These are phyloP conservation scores for Kryptolebias marmoratus DNA, from an alignment of 2,113 vertebrate species.

Conservation along the genomic window DNA sequence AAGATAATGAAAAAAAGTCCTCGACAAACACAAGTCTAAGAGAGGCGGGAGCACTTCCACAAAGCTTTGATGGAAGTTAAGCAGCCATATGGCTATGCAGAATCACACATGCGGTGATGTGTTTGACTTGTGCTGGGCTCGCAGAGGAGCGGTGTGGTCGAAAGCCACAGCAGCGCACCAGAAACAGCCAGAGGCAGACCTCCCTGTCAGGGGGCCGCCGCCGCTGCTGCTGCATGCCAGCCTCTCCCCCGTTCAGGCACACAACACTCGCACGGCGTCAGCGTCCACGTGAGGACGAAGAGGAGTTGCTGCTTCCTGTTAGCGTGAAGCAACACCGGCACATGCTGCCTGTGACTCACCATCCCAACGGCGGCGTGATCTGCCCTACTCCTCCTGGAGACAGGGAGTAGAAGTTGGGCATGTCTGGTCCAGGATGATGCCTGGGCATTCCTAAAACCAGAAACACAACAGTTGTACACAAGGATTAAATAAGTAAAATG, in stretches of 20 bases:
- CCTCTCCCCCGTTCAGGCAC: slow-evolving; percentile 6
- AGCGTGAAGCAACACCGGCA: slow-evolving; percentile 9
- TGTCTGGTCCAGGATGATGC: slow-evolving; percentile 93
- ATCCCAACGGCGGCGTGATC: slow-evolving; percentile 96
- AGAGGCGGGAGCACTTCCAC: slow-evolving; percentile 45
- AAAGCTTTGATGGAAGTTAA: slow-evolving; percentile 59
- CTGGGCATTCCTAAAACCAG: slow-evolving; percentile 89
- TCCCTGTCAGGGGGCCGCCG: slow-evolving; percentile 26
- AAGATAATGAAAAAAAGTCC: background rate
- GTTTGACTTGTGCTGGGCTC: slow-evolving; percentile 71
- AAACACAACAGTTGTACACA: slow-evolving; percentile 21
- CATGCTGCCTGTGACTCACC: slow-evolving; percentile 82
- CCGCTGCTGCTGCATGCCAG: slow-evolving; percentile 31
- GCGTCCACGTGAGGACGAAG: slow-evolving; percentile 24
- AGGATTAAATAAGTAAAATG: background rate
- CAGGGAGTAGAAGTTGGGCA: slow-evolving; percentile 95
- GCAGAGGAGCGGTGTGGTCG: slow-evolving; percentile 56
- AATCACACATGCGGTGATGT: slow-evolving; percentile 65
- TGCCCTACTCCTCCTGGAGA: slow-evolving; percentile 95
- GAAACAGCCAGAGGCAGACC: slow-evolving; percentile 63
- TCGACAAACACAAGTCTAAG: slow-evolving; percentile 26
- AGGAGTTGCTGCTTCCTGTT: slow-evolving; percentile 24
- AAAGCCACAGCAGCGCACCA: slow-evolving; percentile 46
- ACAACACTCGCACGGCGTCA: slow-evolving; percentile 21
- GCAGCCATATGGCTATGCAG: slow-evolving; percentile 66